These are phyloP conservation scores for Polypterus bichir DNA, from an alignment of 2,113 vertebrate species.

Conservation along the genomic window DNA sequence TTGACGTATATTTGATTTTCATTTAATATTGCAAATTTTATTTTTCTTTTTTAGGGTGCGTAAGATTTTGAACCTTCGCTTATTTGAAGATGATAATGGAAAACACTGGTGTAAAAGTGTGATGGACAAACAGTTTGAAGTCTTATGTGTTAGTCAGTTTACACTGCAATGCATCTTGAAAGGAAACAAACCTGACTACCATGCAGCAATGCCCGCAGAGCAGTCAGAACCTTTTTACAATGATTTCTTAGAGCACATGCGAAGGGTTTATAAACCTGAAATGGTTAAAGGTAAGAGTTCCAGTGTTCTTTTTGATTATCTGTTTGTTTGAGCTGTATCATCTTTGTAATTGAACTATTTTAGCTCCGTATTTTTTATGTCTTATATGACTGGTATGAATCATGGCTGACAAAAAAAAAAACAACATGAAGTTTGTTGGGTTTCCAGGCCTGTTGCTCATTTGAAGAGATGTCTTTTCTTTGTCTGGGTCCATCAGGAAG, in stretches of 20 bases:
- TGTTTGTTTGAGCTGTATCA: too few species aligned
- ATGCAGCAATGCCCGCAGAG: conserved; percentile 80
- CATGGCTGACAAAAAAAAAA: too few species aligned
- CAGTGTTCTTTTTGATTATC: too few species aligned
- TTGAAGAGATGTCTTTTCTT: too few species aligned
- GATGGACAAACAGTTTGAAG: conserved; percentile 79
- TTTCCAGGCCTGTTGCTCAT: too few species aligned
- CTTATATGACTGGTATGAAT: too few species aligned
- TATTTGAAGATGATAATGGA: conserved; percentile 86
- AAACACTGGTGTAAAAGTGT: conserved; percentile 84
- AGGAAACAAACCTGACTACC: conserved; percentile 92
- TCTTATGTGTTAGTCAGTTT: conserved; percentile 89
- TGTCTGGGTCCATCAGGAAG: too few species aligned
- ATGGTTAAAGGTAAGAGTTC: conserved; percentile 68
- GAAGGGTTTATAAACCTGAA: conserved; percentile 72
- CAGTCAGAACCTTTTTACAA: conserved; percentile 76
- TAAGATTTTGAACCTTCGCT: conserved; percentile 85
- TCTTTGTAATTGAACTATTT: too few species aligned
- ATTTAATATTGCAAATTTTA: conserved; percentile 6
- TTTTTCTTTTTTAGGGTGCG: conserved; percentile 57
- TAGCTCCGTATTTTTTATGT: too few species aligned
- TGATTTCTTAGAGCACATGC: conserved; percentile 76
- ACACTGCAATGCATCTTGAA: conserved; percentile 89
- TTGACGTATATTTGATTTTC: background rate
- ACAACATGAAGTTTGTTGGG: too few species aligned